Conservation (phyloP, 2,797 vertebrate species). For the Todus mexicanus region DNA sequence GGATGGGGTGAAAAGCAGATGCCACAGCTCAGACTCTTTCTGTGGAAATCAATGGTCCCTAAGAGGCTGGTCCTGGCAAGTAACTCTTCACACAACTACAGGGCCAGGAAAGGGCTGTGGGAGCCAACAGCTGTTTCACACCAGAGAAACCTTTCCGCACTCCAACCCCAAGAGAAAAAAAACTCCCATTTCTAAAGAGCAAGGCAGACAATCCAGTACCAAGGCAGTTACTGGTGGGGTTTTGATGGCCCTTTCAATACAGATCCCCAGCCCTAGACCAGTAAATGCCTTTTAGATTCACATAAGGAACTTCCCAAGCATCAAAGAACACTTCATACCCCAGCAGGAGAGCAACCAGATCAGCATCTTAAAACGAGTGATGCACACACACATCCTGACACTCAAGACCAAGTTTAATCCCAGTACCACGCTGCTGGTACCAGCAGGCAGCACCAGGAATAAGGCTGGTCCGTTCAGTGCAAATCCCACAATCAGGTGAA, state of each 20-base stretch:
- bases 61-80: background rate
- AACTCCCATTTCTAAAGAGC: background rate
- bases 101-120: background rate
- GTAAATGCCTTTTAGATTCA: constrained; percentile 31
- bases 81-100: background rate
- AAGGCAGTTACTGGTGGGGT: constrained; percentile 35
- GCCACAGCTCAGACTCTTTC: background rate
- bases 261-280: background rate
- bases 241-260: background rate
- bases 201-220: background rate
- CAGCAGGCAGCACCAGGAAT: background rate
- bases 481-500: background rate
- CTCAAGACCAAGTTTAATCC: background rate
- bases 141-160: background rate
- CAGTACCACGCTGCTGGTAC: background rate
- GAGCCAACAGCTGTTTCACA: background rate
- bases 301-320: background rate
- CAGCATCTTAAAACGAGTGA: background rate
- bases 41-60: background rate
- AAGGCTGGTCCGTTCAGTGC: constrained; percentile 20
- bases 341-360: background rate
- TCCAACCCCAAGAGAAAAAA: background rate
- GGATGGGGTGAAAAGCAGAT: background rate
- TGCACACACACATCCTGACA: background rate
- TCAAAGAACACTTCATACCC: background rate